phyloP scores from a whole-genome alignment of 2,113 vertebrate genomes.

The Thinocorus orbignyianus region DNA sequence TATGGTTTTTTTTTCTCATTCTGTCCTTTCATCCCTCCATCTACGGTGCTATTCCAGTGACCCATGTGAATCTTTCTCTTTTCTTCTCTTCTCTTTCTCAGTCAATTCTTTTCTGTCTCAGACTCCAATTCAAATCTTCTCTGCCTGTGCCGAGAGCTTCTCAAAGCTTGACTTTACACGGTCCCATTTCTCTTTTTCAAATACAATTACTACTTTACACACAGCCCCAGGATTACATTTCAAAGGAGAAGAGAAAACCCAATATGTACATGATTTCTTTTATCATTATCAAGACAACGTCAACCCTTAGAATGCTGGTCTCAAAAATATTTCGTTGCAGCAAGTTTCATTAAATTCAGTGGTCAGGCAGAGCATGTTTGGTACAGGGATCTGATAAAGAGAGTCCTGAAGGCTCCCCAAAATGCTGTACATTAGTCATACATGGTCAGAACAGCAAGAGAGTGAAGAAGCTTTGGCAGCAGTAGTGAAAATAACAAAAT shows the following conservation, averaged over 20 bases:
- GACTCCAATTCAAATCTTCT: neutral
- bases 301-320: neutral
- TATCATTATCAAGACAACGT: neutral
- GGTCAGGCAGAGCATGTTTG: neutral
- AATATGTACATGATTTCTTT: slow-evolving; percentile 5
- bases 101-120: neutral
- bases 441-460: neutral
- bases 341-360: neutral
- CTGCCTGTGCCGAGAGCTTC: neutral
- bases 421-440: neutral
- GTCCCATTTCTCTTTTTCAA: slow-evolving; percentile 11
- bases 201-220: slow-evolving; percentile 23
- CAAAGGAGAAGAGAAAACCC: slow-evolving; percentile 20
- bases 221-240: slow-evolving; percentile 24
- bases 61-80: neutral
- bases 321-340: neutral
- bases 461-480: neutral
- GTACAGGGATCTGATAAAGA: neutral
- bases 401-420: neutral
- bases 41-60: neutral
- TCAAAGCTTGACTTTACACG: neutral
- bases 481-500: neutral
- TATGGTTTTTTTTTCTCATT: neutral
- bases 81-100: neutral
- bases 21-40: neutral